phyloP scores from a whole-genome alignment of 35 echinoderm and acorn worm species.

The Holothuria glaberrima region DNA sequence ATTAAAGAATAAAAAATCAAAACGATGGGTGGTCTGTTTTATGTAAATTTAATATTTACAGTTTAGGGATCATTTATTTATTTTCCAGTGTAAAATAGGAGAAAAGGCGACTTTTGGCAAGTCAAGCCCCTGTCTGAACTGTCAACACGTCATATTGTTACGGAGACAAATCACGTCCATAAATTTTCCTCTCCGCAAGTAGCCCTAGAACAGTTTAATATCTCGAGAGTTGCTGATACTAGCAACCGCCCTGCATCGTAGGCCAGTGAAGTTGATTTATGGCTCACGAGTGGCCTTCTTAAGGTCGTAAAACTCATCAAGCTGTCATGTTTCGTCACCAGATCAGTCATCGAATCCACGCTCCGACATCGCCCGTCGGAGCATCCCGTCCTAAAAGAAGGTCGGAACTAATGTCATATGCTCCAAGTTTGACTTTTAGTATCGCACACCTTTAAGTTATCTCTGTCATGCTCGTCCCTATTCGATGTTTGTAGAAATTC shows the following conservation, averaged over 20 bases:
- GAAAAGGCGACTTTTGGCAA: too few species aligned
- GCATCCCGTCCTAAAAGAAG: slow-evolving; percentile 14
- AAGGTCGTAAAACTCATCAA: slow-evolving; percentile 9
- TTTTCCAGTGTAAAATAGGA: too few species aligned
- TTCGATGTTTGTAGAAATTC: too few species aligned
- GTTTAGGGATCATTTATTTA: too few species aligned
- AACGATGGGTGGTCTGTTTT: slow-evolving; percentile 25
- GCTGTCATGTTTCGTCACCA: slow-evolving; percentile 31
- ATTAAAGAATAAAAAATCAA: background rate
- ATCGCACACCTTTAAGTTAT: too few species aligned
- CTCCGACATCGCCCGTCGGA: background rate
- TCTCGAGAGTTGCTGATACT: background rate
- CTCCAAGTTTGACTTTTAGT: too few species aligned
- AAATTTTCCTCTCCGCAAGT: slow-evolving; percentile 13
- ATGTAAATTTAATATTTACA: background rate
- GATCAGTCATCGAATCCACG: slow-evolving; percentile 4
- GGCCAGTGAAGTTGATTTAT: slow-evolving; percentile 18
- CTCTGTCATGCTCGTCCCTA: too few species aligned
- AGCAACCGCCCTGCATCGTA: slow-evolving; percentile 6
- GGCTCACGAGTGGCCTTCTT: background rate
- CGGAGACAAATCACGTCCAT: slow-evolving; percentile 38
- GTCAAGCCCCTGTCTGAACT: background rate
- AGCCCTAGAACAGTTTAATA: background rate
- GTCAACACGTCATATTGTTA: slow-evolving; percentile 27
- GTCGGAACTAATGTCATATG: background rate